Conservation (phyloP, 2,797 vertebrate species). For the Melanotaenia pygmaea region DNA sequence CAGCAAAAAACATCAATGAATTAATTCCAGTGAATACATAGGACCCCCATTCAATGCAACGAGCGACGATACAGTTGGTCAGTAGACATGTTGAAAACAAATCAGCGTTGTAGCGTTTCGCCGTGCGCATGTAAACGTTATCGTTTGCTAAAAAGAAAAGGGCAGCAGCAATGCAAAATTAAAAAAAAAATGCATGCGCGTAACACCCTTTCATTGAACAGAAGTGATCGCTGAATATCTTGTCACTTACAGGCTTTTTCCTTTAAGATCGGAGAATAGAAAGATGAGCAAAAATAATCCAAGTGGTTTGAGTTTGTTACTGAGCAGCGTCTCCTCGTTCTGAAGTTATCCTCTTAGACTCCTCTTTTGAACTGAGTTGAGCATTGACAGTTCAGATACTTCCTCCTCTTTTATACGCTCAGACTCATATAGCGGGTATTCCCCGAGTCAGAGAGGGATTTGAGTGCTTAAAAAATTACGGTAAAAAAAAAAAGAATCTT, state of each 20-base stretch:
- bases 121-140: not conserved
- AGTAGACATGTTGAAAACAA: too few relatives aligned
- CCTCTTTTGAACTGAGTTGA: not conserved
- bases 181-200: not conserved
- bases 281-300: constrained; percentile 32
- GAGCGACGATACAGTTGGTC: too few relatives aligned
- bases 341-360: not conserved
- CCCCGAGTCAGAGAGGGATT: constrained; percentile 16
- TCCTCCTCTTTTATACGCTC: rapidly evolving
- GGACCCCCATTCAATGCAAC: too few relatives aligned
- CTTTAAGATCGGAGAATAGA: constrained; percentile 17
- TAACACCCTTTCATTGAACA: not conserved
- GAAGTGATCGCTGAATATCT: constrained; percentile 1
- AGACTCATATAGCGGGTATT: constrained; percentile 41
- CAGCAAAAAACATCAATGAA: too few relatives aligned
- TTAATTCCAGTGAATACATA: too few relatives aligned
- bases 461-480: constrained; percentile 33
- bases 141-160: not conserved
- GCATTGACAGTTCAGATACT: rapidly evolving
- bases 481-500: not conserved
- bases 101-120: not conserved
- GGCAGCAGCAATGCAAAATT: not conserved
- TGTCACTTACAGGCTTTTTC: constrained; percentile 57
- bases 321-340: constrained; percentile 9
- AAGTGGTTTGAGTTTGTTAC: not conserved